phyloP scores from a whole-genome alignment of 2,797 vertebrate species.

The Falco biarmicus region DNA sequence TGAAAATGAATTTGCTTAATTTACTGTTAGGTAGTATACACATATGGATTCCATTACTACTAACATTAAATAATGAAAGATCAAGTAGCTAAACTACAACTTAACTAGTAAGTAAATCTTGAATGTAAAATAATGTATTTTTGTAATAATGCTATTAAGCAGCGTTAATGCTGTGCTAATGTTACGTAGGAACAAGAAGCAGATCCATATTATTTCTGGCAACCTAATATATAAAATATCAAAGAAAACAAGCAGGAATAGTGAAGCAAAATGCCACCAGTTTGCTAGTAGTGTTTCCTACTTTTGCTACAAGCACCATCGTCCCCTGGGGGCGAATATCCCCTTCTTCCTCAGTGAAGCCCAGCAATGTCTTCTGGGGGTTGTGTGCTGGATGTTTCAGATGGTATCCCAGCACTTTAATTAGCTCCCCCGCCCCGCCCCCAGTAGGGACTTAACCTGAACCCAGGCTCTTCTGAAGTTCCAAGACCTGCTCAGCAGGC shows the following conservation, averaged over 20 bases:
- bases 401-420: neutral
- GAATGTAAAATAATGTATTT: neutral
- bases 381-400: neutral
- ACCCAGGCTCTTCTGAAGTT: neutral
- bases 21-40: neutral
- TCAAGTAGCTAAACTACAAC: neutral
- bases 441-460: constrained; percentile 13
- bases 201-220: neutral
- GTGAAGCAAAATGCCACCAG: neutral
- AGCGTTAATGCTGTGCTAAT: neutral
- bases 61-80: neutral
- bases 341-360: neutral
- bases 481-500: neutral
- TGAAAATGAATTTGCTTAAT: neutral
- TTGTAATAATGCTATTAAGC: neutral
- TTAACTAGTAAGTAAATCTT: neutral
- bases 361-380: neutral
- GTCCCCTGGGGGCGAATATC: neutral
- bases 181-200: neutral
- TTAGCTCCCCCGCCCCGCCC: neutral
- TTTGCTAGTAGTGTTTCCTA: neutral
- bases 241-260: neutral
- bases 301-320: neutral
- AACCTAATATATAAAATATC: neutral
- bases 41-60: neutral